Conservation (phyloP, 2,797 vertebrate species). For the Enteromius paludinosus region DNA sequence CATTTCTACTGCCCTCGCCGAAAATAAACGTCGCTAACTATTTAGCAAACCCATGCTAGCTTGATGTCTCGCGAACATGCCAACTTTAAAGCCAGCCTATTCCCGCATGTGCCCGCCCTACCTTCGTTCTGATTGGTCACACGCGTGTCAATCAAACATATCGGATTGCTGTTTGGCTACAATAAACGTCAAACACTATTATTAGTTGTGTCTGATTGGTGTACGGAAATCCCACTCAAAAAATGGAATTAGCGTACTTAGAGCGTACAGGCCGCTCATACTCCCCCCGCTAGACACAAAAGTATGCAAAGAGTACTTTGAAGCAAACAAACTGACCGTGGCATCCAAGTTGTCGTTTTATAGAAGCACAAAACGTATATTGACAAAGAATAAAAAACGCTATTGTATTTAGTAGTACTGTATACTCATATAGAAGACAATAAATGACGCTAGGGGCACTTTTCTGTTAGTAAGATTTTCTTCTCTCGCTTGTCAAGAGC, state of each 20-base stretch:
- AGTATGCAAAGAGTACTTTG: constrained; percentile 40
- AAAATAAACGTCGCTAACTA: constrained; percentile 51
- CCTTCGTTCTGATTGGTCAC: constrained; percentile 67
- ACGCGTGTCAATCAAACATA: constrained; percentile 65
- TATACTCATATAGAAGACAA: neutral
- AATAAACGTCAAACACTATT: constrained; percentile 67
- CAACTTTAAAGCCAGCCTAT: constrained; percentile 74
- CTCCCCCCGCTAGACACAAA: constrained; percentile 58
- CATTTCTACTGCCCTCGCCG: neutral
- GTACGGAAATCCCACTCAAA: constrained; percentile 62
- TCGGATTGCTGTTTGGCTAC: constrained; percentile 53
- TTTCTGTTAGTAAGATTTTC: constrained; percentile 7
- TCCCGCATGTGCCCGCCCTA: constrained; percentile 81
- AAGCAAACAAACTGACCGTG: constrained; percentile 29
- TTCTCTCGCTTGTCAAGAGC: constrained; percentile 49
- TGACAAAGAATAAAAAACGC: neutral
- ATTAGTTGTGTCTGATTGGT: constrained; percentile 67
- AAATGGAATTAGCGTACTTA: constrained; percentile 68
- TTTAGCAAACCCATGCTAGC: constrained; percentile 50
- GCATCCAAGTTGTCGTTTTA: neutral
- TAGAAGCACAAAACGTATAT: neutral
- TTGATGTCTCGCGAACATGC: constrained; percentile 42
- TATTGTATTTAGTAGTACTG: neutral
- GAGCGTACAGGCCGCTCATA: constrained; percentile 48
- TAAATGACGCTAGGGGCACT: neutral